Conservation (phyloP, 2,797 vertebrate species). For the Neopelma chrysocephalum region DNA sequence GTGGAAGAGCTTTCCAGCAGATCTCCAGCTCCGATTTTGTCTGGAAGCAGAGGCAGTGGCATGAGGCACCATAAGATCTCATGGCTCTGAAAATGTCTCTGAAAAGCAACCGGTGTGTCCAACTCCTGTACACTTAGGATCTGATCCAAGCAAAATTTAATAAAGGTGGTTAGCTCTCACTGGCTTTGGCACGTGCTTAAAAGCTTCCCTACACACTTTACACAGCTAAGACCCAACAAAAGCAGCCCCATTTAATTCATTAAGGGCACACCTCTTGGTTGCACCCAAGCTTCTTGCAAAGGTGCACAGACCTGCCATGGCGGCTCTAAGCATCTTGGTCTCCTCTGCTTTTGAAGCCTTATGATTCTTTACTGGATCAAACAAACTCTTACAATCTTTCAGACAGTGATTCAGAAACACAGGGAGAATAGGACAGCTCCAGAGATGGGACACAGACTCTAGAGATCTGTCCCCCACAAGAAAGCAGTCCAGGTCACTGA, state of each 20-base stretch:
- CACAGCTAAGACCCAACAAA: background rate
- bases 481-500: background rate
- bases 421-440: background rate
- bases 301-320: background rate
- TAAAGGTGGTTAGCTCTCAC: background rate
- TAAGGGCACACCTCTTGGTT: background rate
- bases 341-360: background rate
- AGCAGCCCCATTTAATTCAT: background rate
- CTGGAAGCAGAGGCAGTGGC: accelerated
- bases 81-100: background rate
- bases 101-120: background rate
- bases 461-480: background rate
- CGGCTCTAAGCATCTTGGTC: background rate
- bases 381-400: background rate
- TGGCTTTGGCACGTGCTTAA: background rate
- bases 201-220: background rate
- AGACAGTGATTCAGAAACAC: background rate
- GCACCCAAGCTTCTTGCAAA: background rate
- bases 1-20: background rate
- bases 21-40: background rate
- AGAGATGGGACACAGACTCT: background rate
- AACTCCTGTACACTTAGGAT: background rate
- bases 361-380: background rate
- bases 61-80: background rate
- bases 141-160: background rate